These are phyloP conservation scores for Heterohyrax brucei DNA, from an alignment of 2,797 vertebrate species.

Conservation along the genomic window DNA sequence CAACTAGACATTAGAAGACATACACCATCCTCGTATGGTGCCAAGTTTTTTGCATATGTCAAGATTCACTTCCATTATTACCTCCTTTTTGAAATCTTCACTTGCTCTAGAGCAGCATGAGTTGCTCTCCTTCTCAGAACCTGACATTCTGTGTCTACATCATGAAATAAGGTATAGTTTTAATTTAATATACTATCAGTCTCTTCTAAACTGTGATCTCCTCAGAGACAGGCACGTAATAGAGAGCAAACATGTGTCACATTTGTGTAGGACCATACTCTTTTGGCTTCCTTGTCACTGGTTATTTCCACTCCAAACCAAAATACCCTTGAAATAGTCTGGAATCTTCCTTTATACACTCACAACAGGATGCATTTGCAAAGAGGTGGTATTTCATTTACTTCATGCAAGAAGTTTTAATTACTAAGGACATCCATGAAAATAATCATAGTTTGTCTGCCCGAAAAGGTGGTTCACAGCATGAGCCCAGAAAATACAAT, in stretches of 20 bases:
- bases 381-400: conserved; percentile 65
- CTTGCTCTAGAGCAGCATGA: conserved; percentile 35
- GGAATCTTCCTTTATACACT: conserved; percentile 45
- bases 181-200: neutral
- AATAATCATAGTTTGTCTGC: conserved; percentile 67
- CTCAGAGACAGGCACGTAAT: neutral
- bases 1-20: neutral
- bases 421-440: conserved; percentile 72
- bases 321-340: conserved; percentile 60
- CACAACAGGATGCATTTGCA: conserved; percentile 38
- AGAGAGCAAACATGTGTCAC: conserved; percentile 1
- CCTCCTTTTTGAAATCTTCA: conserved; percentile 35
- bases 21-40: neutral
- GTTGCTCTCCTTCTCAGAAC: neutral
- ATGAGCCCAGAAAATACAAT: conserved; percentile 76
- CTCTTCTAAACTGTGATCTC: neutral
- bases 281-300: conserved; percentile 15
- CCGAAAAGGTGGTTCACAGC: conserved; percentile 70
- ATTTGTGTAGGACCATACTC: neutral
- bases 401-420: conserved; percentile 71
- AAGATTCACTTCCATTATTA: conserved; percentile 38
- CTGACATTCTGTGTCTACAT: conserved; percentile 18
- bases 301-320: conserved; percentile 36
- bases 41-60: neutral
- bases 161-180: neutral